Percentiles rank a stretch among this genome's conserved stretches.
Conservation (phyloP, 1,140 invertebrate genomes). For the Wasmannia auropunctata region DNA sequence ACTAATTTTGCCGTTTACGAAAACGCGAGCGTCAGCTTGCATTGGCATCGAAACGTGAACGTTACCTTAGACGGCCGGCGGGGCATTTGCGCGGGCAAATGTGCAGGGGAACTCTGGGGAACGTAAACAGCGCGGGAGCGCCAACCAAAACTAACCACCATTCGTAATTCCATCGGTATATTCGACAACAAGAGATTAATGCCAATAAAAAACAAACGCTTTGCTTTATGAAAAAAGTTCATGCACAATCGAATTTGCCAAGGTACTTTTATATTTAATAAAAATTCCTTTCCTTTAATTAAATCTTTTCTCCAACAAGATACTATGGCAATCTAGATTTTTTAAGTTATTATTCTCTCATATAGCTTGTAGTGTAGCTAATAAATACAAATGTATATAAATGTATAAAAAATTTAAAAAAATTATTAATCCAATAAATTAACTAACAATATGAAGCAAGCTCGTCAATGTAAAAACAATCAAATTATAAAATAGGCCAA, state of each 20-base stretch:
- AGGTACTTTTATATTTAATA: background rate
- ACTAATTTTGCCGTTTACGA: slow-evolving; percentile 48
- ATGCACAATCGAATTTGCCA: background rate
- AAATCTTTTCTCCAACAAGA: background rate
- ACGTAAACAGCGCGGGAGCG: slow-evolving; percentile 23
- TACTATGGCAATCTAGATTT: background rate
- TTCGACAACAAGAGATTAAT: background rate
- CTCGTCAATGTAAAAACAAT: too few relatives aligned
- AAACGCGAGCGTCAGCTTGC: slow-evolving; percentile 52
- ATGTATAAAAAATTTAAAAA: too few relatives aligned
- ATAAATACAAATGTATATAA: too few relatives aligned
- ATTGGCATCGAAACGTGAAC: slow-evolving; percentile 49
- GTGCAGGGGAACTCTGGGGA: background rate
- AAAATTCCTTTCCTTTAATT: background rate
- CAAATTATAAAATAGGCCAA: too few relatives aligned
- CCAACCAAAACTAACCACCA: background rate
- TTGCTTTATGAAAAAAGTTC: background rate
- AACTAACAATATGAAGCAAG: too few relatives aligned
- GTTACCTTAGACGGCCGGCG: slow-evolving; percentile 9
- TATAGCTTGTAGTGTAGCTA: too few relatives aligned
- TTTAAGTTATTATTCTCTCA: background rate
- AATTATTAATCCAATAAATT: too few relatives aligned
- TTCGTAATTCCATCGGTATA: slow-evolving; percentile 7
- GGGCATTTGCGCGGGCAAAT: background rate
- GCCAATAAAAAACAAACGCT: background rate